phyloP scores from a whole-genome alignment of 1,140 invertebrate species.

The Brachionus paranguensis region DNA sequence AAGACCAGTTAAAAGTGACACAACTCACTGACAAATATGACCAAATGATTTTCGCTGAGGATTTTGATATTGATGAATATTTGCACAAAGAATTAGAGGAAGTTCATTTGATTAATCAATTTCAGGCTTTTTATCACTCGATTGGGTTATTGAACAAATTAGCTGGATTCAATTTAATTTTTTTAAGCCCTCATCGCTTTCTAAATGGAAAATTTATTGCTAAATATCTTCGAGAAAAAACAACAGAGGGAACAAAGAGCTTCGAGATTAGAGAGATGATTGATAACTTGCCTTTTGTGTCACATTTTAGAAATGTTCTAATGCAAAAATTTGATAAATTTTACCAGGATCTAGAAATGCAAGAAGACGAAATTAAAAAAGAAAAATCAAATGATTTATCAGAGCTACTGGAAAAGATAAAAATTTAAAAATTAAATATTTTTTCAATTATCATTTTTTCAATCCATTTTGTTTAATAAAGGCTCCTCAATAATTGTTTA shows the following conservation, averaged over 20 bases:
- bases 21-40: not conserved
- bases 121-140: constrained; percentile 1
- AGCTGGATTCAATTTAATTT: not conserved
- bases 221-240: not conserved
- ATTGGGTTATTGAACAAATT: not conserved
- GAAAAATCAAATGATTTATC: not conserved
- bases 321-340: not conserved
- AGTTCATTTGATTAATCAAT: not conserved
- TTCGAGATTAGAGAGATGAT: not conserved
- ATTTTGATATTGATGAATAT: not conserved
- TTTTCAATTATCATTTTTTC: not conserved
- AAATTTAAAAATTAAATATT: not conserved
- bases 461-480: no score
- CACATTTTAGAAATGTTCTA: not conserved
- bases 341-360: not conserved
- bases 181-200: not conserved
- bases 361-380: not conserved
- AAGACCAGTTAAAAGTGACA: not conserved
- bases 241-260: not conserved
- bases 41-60: not conserved
- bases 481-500: not conserved
- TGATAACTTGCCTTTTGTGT: not conserved
- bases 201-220: not conserved
- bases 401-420: not conserved
- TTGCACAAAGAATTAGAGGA: not conserved